Percentiles rank a stretch among this genome's conserved stretches.
These are phyloP conservation scores for Rhaphigaster nebulosa DNA, from an alignment of 2,888 invertebrate genomes.

Conservation along the genomic window DNA sequence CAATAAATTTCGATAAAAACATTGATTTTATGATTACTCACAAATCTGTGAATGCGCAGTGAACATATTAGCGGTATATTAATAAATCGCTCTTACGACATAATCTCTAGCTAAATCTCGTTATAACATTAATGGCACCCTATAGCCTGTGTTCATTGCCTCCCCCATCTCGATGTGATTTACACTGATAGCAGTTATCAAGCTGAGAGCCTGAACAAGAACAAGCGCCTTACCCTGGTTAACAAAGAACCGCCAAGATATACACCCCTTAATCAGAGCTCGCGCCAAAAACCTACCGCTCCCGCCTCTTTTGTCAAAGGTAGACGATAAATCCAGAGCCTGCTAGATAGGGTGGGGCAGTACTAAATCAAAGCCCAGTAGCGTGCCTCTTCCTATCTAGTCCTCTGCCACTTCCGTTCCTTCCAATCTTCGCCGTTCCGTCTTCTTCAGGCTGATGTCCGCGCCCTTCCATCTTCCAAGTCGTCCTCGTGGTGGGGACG, in stretches of 20 bases:
- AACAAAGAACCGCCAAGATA: slow-evolving; percentile 10
- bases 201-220: not conserved
- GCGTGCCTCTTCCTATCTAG: slow-evolving; percentile 1
- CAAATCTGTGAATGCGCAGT: too few relatives aligned
- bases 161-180: not conserved
- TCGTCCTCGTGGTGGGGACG: not conserved
- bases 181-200: not conserved
- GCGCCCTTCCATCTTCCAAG: not conserved
- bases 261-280: slow-evolving; percentile 13
- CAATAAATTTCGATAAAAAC: too few relatives aligned
- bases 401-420: not conserved
- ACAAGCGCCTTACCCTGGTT: not conserved
- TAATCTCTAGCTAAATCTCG: too few relatives aligned
- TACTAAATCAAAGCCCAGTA: slow-evolving; percentile 1
- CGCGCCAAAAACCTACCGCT: not conserved
- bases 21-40: too few relatives aligned
- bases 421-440: not conserved
- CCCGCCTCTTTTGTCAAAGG: slow-evolving; percentile 31
- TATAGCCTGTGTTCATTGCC: not conserved
- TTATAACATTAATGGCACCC: not conserved
- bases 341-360: not conserved
- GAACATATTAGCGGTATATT: too few relatives aligned
- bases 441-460: slow-evolving; percentile 6
- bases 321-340: not conserved
- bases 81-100: too few relatives aligned